Evolutionary conservation across 2,888 invertebrate species (phyloP), one percentile per base, ranked within the genome.

Genomic region (Pandemis corylana): DNA sequence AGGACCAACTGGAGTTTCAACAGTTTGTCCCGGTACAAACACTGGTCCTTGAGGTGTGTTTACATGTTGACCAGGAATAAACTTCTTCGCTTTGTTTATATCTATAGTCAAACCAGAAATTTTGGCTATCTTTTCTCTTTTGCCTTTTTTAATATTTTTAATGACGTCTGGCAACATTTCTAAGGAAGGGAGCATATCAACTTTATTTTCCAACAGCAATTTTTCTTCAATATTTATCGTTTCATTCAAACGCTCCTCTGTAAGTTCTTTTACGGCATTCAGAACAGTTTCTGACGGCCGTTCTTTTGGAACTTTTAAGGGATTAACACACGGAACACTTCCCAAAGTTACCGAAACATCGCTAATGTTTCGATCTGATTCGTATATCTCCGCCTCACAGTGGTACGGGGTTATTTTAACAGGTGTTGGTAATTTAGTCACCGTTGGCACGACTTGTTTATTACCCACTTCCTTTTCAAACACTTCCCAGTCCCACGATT

Each of bases 21-120:
- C 91, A 0, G 97, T 96, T 88, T 97, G 97, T 5, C 97, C 97
- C 0, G 97, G 97, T 13, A 97, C 95, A 84, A 97, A 97, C 63
- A 96, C 89, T 49, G 96, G 95, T 2, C 97, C 97, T 73, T 95
- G 95, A 66, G 96, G 96, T 0, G 97, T 97, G 77, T 96, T 95
- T 1, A 97, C 90, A 81, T 96, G 96, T 90, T 97, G 97, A 0
- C 97, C 97, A 2, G 96, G 95, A 64, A 97, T 88, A 85, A 97
- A 97, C 80, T 95, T 96, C 82, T 95, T 95, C 3, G 96, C 96
- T 82, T 96, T 96, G 68, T 96, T 95, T 73, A 96, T 96, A 75
- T 96, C 95, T 71, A 97, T 84, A 53, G 94, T 95, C 20, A 96
- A 90, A 56, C 97, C 97, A 46, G 96, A 95, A 15, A 97, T 94